Percentiles rank a stretch among this genome's conserved stretches.
Conservation (phyloP, 1,140 invertebrate genomes). For the Cotesia glomerata region DNA sequence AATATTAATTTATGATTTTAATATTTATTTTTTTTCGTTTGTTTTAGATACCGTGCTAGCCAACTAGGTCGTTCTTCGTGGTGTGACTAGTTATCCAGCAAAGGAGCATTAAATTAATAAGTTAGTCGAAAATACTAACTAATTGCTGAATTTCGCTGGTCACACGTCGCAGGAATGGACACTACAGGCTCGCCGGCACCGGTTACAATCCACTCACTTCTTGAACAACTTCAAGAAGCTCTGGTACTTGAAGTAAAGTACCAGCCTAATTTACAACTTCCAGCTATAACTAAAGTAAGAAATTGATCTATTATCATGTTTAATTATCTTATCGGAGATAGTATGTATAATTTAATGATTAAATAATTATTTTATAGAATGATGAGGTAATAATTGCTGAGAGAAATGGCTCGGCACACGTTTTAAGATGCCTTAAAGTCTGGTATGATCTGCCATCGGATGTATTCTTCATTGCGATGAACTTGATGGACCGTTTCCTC, state of each 20-base stretch:
- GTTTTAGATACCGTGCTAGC: constrained; percentile 61
- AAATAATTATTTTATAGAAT: constrained; percentile 49
- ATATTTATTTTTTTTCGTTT: constrained; percentile 26
- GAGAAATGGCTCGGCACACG: constrained; percentile 78
- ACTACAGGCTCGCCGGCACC: constrained; percentile 63
- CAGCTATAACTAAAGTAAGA: constrained; percentile 54
- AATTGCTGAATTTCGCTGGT: constrained; percentile 39
- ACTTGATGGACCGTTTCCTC: constrained; percentile 77
- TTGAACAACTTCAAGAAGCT: constrained; percentile 72
- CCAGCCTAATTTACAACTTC: constrained; percentile 71
- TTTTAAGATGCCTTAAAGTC: constrained; percentile 79
- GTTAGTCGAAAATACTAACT: constrained; percentile 33
- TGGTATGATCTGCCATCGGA: constrained; percentile 82
- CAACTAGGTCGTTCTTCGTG: constrained; percentile 63
- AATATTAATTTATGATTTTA: constrained; percentile 9
- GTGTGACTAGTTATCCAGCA: constrained; percentile 53
- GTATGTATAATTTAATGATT: no score
- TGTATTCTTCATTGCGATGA: constrained; percentile 78
- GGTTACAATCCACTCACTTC: constrained; percentile 65
- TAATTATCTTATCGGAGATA: no score
- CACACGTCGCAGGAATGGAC: constrained; percentile 63
- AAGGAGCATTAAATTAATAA: constrained; percentile 39
- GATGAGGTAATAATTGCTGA: constrained; percentile 76
- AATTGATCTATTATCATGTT: neutral
- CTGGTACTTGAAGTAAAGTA: constrained; percentile 73